These are phyloP conservation scores for Brachymystax lenok DNA, from an alignment of 2,797 vertebrate species.

Conservation along the genomic window DNA sequence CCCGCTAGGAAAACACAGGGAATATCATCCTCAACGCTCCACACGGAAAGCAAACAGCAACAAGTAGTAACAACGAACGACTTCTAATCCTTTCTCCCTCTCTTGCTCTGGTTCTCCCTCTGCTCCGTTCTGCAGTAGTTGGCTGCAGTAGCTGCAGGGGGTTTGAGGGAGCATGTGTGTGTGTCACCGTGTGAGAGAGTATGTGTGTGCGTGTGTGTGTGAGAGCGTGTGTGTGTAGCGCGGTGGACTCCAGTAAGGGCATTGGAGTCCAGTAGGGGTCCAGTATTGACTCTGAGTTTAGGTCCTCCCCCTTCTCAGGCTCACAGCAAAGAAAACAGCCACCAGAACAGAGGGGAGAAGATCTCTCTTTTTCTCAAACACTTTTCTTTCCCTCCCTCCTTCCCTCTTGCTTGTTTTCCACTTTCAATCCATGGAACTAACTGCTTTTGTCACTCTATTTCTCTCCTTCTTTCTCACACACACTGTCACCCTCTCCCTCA, in stretches of 20 bases:
- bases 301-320: slow-evolving; percentile 58
- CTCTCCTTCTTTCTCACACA: neutral
- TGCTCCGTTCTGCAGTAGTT: slow-evolving; percentile 59
- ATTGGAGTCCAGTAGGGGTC: slow-evolving; percentile 41
- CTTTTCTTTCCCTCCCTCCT: neutral
- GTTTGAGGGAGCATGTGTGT: slow-evolving; percentile 45
- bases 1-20: slow-evolving; percentile 60
- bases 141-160: slow-evolving; percentile 60
- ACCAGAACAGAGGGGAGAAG: too few relatives aligned
- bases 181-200: too few relatives aligned
- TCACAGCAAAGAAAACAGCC: too few relatives aligned
- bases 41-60: slow-evolving; percentile 65
- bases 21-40: slow-evolving; percentile 66
- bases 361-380: slow-evolving; percentile 30
- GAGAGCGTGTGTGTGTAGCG: slow-evolving; percentile 22
- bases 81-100: slow-evolving; percentile 51
- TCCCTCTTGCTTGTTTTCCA: neutral
- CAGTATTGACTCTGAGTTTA: slow-evolving; percentile 53
- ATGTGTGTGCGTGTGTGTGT: too few relatives aligned
- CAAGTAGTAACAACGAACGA: slow-evolving; percentile 73
- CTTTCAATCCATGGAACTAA: neutral
- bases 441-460: slow-evolving; percentile 5
- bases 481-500: neutral
- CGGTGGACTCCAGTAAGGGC: slow-evolving; percentile 59
- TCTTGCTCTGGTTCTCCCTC: slow-evolving; percentile 39